Base-by-base conservation (phyloP, 2,888 invertebrate species). In the Agrochola litura region DNA sequence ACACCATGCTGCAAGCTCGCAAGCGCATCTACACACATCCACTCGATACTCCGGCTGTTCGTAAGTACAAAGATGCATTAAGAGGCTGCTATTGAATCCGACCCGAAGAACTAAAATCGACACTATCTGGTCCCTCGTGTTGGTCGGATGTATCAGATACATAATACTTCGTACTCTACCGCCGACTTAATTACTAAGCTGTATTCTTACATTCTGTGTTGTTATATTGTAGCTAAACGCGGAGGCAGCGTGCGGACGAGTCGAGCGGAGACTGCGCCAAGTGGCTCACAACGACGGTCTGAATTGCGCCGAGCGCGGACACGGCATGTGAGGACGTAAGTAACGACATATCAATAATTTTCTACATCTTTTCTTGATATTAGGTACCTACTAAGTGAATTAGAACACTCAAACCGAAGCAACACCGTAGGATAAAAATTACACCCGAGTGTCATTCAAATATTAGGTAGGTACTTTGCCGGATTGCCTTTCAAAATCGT, bases 1-100 rank as follows among this genome's bases (percentile, higher is more conserved):
- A 98, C 93, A 98, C 98, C 77, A 98, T 99, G 97, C 98, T 99
- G 86, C 98, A 98, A 94, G 98, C 98, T 2, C 95, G 98, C 84
- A 97, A 97, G 86, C 97, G 98, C 88, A 98, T 98, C 84, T 94
- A 96, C 91, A 93, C 94, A 78, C 94, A 93, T 54, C 93, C 94
- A 63, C 92, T 94, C 54, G 93, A 93, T 82, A 86, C 91, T 12
- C 73, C 89, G 30, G 81, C 87, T 63, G 82, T 88, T 67, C 90
- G 94, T 94, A 65, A 91, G 93, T 89, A 52, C 6, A 56, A 30
- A 37, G 9, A n/a, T 16, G 6, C 1, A 25, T 22, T 25, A 64
- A 22, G 8, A 77, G 5, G 5, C 6, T n/a, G 2, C n/a, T n/a
- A n/a, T 61, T 46, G 8, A 6, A 37, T 22, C 25, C 25, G 54